phyloP scores from a whole-genome alignment of 2,797 vertebrate genomes.

The Paedocypris micromegethes region DNA sequence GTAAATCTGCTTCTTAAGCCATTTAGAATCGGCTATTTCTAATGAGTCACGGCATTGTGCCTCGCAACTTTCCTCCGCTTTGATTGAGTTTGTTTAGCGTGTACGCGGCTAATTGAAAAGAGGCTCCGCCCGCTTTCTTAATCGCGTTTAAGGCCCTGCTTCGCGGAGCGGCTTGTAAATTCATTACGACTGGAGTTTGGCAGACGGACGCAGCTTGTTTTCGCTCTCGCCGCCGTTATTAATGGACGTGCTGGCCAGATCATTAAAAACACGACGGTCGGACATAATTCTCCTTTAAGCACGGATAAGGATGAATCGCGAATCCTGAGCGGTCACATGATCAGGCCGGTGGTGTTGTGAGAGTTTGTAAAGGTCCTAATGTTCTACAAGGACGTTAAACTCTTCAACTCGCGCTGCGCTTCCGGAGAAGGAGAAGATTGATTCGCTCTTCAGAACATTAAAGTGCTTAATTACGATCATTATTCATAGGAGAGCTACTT shows the following conservation, averaged over 20 bases:
- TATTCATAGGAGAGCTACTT: neutral
- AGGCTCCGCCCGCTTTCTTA: conserved; percentile 53
- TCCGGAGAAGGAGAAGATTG: neutral
- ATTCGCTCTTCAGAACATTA: neutral
- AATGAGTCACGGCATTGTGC: neutral
- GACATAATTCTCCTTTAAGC: conserved; percentile 91
- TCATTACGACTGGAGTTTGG: conserved; percentile 55
- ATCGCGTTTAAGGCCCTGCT: conserved; percentile 61
- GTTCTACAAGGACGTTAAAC: neutral
- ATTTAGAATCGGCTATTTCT: too few relatives aligned
- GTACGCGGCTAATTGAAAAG: conserved; percentile 54
- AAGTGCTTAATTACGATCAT: neutral
- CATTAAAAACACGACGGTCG: conserved; percentile 80
- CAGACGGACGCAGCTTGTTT: conserved; percentile 52
- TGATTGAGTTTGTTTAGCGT: conserved; percentile 29
- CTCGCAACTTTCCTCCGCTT: conserved; percentile 4
- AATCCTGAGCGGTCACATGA: conserved; percentile 62
- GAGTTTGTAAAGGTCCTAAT: conserved; percentile 26
- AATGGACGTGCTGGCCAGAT: conserved; percentile 71
- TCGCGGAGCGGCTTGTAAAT: conserved; percentile 62
- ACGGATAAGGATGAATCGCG: conserved; percentile 74
- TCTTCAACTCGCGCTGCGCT: conserved; percentile 64
- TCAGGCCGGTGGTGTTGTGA: conserved; percentile 72
- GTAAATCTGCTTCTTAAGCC: too few relatives aligned
- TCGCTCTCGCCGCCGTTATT: conserved; percentile 57